These are phyloP conservation scores for Noctua janthe DNA, from an alignment of 2,888 invertebrate genomes.

Conservation along the genomic window DNA sequence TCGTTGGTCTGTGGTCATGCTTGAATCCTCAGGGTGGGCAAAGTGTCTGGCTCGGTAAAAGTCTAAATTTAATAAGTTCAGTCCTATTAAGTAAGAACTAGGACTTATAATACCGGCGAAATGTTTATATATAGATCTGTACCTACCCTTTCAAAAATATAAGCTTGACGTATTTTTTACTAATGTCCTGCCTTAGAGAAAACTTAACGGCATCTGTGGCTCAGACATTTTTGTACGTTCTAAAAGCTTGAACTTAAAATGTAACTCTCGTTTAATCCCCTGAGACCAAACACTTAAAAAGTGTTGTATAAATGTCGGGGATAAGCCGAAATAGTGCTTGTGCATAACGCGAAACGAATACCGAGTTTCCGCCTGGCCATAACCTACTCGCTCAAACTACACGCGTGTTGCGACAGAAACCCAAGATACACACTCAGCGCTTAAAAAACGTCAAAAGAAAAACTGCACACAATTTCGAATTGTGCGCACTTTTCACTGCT, in stretches of 20 bases:
- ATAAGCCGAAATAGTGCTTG: neutral
- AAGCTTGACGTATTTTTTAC: too few species aligned
- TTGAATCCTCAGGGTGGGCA: neutral
- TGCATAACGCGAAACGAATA: neutral
- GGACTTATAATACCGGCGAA: too few species aligned
- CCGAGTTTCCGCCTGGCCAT: neutral
- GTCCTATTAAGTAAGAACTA: too few species aligned
- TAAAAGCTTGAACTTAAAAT: slow-evolving; percentile 1
- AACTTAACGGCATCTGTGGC: neutral
- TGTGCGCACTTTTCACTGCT: too few species aligned
- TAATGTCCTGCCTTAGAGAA: neutral
- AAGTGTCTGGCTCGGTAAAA: neutral
- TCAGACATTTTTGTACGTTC: neutral
- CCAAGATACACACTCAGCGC: neutral
- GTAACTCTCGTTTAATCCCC: neutral
- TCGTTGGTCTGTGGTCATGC: neutral
- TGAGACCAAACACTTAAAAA: neutral
- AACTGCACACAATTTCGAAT: too few species aligned
- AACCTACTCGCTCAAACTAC: neutral
- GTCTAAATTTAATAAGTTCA: neutral
- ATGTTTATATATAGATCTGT: too few species aligned
- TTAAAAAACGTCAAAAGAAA: too few species aligned
- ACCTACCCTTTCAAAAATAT: too few species aligned
- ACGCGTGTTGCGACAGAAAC: neutral
- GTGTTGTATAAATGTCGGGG: neutral